These are phyloP conservation scores for Galeruca laticollis DNA, from an alignment of 2,888 invertebrate species.

Conservation along the genomic window DNA sequence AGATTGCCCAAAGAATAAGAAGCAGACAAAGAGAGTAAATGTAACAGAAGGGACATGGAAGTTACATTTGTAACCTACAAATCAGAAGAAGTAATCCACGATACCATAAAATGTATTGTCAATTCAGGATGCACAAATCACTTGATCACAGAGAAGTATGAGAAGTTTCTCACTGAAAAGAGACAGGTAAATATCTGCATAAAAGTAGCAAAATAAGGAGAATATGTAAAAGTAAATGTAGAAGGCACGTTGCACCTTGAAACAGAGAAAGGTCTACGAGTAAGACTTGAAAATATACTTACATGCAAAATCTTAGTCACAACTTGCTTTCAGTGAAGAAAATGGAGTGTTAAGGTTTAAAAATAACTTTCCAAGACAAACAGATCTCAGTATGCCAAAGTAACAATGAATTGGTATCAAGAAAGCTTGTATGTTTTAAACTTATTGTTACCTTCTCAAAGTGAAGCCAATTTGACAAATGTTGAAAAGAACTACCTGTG, in stretches of 20 bases:
- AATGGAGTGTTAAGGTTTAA: constrained; percentile 29
- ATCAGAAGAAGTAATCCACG: background rate
- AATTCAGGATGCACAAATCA: constrained; percentile 51
- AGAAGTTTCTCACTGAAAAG: constrained; percentile 34
- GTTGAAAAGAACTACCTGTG: no score
- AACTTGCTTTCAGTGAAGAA: constrained; percentile 49
- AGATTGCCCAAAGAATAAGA: constrained; percentile 6
- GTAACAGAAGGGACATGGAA: no score
- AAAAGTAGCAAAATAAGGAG: constrained; percentile 48
- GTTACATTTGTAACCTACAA: no score
- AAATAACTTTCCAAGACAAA: no score
- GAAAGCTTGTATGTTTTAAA: no score
- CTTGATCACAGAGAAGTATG: constrained; percentile 39
- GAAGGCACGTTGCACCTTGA: constrained; percentile 43
- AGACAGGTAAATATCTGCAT: constrained; percentile 40
- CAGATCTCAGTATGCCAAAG: no score
- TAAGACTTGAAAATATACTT: constrained; percentile 42
- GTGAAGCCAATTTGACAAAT: constrained; percentile 28
- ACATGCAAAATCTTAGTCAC: constrained; percentile 43
- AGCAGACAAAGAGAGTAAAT: background rate
- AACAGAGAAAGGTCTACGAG: constrained; percentile 35
- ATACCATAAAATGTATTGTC: constrained; percentile 43
- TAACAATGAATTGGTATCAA: no score
- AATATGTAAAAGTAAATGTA: constrained; percentile 41
- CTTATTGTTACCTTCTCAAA: background rate